A percentile compares a stretch with the other conserved stretches of the same genome.
These are phyloP conservation scores for Acridotheres tristis DNA, from an alignment of 2,797 vertebrate genomes.

Conservation along the genomic window DNA sequence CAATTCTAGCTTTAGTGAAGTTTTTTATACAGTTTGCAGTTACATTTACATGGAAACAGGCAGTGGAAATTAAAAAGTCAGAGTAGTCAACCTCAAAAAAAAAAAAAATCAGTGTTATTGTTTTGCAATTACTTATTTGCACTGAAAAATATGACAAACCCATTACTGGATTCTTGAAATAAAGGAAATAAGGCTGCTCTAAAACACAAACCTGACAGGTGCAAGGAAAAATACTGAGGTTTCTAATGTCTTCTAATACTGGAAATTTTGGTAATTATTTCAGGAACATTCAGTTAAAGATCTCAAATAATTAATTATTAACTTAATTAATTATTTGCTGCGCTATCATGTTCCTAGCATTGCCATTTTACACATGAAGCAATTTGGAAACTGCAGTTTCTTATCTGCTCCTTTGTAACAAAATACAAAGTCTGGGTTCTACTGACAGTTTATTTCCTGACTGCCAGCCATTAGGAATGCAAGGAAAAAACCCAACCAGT, in stretches of 20 bases:
- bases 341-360: not conserved
- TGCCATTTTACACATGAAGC: not conserved
- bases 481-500: not conserved
- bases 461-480: not conserved
- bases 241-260: not conserved
- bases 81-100: not conserved
- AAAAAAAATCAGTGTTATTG: not conserved
- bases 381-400: not conserved
- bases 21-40: not conserved
- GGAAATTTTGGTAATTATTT: not conserved
- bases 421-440: not conserved
- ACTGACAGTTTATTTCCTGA: not conserved
- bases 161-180: not conserved
- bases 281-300: not conserved
- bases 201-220: not conserved
- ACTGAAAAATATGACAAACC: not conserved
- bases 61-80: not conserved
- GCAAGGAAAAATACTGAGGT: not conserved
- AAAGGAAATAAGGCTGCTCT: not conserved
- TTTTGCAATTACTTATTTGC: not conserved
- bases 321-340: not conserved
- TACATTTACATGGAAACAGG: not conserved
- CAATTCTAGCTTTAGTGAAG: not conserved
- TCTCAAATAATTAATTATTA: not conserved
- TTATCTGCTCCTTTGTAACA: not conserved